Evolutionary conservation across 2,888 invertebrate genomes (phyloP).

Genomic region (Chrysomela aeneicollis): DNA sequence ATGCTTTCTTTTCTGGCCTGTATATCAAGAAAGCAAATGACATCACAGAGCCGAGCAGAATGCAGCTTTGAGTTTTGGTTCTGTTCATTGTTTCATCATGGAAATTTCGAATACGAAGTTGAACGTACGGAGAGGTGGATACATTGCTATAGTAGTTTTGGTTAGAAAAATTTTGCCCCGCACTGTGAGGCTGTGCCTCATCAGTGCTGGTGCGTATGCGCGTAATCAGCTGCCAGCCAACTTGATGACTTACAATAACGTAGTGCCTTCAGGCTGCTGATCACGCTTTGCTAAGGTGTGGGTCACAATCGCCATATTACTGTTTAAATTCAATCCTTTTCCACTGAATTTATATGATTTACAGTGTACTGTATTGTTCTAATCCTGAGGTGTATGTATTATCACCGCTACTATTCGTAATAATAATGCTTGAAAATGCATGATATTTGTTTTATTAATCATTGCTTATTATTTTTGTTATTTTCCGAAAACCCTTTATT

Average conservation of each 20-base stretch:
- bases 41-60: neutral
- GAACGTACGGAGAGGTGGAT: constrained; percentile 25
- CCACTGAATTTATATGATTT: constrained; percentile 57
- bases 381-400: constrained; percentile 67
- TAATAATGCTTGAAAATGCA: constrained; percentile 89
- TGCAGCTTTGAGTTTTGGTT: neutral
- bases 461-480: constrained; percentile 59
- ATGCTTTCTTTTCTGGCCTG: neutral
- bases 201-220: constrained; percentile 50
- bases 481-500: constrained; percentile 33
- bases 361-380: constrained; percentile 65
- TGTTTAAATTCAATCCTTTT: constrained; percentile 48
- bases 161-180: constrained; percentile 45
- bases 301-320: constrained; percentile 54
- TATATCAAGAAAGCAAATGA: neutral
- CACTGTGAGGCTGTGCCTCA: constrained; percentile 47
- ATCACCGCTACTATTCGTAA: constrained; percentile 78
- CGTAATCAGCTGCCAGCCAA: constrained; percentile 62
- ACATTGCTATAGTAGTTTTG: constrained; percentile 49
- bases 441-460: constrained; percentile 83
- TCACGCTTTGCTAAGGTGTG: constrained; percentile 61
- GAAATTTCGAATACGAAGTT: constrained; percentile 6
- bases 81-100: neutral
- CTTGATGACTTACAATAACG: constrained; percentile 55
- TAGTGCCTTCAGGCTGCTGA: constrained; percentile 63